phyloP scores from a whole-genome alignment of 2,113 vertebrate species.

The Charadrius vociferus region DNA sequence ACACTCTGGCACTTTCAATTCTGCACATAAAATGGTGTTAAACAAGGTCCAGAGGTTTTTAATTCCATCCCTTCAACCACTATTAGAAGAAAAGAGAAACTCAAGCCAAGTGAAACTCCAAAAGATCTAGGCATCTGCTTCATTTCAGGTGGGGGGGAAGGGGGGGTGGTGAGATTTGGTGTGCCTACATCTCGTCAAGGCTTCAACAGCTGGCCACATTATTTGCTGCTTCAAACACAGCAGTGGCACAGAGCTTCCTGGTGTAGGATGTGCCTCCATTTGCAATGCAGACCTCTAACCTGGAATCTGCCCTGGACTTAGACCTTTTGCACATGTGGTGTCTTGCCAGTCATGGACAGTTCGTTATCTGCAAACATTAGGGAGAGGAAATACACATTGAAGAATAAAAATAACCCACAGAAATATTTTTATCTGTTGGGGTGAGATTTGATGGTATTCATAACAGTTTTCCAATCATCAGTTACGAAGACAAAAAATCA shows the following conservation, averaged over 20 bases:
- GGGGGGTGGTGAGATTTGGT: background rate
- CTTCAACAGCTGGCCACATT: fast-evolving
- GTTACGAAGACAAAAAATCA: background rate
- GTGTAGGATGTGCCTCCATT: background rate
- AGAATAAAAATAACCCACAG: background rate
- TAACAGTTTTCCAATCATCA: background rate
- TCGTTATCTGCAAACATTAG: background rate
- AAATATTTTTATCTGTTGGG: background rate
- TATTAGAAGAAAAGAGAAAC: background rate
- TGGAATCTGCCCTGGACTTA: background rate
- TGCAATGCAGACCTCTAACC: background rate
- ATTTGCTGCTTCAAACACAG: background rate
- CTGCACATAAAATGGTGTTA: background rate
- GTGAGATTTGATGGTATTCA: background rate
- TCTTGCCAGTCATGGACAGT: background rate
- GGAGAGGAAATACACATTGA: background rate
- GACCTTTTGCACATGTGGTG: fast-evolving
- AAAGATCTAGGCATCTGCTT: background rate
- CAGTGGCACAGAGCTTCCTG: background rate
- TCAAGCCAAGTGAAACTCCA: background rate
- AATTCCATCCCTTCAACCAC: background rate
- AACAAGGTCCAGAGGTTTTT: background rate
- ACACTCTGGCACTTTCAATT: fast-evolving
- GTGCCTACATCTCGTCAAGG: background rate
- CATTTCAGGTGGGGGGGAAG: background rate